Percentiles rank a stretch among this genome's conserved stretches.
phyloP scores from a whole-genome alignment of 2,797 vertebrate species.

The Muraenolepis orangiensis region DNA sequence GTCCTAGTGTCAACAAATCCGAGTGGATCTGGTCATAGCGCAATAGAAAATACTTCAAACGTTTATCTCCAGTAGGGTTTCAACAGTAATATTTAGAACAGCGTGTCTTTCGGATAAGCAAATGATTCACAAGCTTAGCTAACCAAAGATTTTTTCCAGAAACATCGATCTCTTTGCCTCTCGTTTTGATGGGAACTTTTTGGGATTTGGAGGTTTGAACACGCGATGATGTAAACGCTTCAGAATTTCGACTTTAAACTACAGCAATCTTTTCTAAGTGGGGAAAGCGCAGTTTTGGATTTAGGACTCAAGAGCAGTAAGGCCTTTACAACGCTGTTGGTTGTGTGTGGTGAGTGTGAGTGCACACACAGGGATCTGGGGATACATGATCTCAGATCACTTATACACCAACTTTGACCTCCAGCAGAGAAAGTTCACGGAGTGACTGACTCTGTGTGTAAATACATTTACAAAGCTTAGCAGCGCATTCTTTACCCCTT shows the following conservation, averaged over 20 bases:
- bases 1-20: neutral
- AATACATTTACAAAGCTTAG: neutral
- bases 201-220: neutral
- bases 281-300: neutral
- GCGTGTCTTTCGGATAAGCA: neutral
- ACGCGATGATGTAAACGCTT: neutral
- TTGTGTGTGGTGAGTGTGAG: neutral
- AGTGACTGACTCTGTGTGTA: no score
- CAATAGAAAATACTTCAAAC: neutral
- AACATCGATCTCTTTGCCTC: neutral
- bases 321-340: neutral
- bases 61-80: neutral
- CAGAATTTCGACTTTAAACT: neutral
- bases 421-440: neutral
- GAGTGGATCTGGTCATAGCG: neutral
- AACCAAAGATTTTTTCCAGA: neutral
- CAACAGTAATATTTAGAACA: neutral
- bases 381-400: neutral
- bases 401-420: neutral
- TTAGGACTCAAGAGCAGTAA: neutral
- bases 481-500: neutral
- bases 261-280: neutral
- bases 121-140: neutral
- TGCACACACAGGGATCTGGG: neutral
- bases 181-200: neutral